phyloP scores from a whole-genome alignment of 2,797 vertebrate genomes.

The Mormyrus proboscirostris region DNA sequence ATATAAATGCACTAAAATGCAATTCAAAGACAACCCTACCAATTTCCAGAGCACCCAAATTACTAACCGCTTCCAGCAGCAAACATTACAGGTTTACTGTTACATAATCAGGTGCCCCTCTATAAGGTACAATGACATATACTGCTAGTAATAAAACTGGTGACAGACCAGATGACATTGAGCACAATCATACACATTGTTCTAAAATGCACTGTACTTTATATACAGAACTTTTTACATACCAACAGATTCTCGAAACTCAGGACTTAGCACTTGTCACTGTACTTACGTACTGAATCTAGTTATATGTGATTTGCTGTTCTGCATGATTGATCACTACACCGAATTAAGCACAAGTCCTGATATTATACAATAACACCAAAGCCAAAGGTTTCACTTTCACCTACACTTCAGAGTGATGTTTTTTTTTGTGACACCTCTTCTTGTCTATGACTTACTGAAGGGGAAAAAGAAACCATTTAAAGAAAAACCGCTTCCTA shows the following conservation, averaged over 20 bases:
- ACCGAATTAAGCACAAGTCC: not conserved
- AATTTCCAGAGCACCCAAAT: not conserved
- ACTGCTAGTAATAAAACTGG: not conserved
- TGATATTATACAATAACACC: not conserved
- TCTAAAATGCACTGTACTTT: not conserved
- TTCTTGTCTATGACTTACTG: not conserved
- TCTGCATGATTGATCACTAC: not conserved
- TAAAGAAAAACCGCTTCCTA: not conserved
- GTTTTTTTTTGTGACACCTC: not conserved
- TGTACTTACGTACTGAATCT: not conserved
- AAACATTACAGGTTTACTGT: not conserved
- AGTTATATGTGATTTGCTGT: not conserved
- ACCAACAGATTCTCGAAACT: not conserved
- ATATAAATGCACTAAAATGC: not conserved
- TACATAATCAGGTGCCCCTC: not conserved
- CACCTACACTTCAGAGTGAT: not conserved
- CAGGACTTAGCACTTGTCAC: not conserved
- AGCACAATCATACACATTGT: not conserved
- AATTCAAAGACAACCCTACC: not conserved
- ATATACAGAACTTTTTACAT: too few species aligned
- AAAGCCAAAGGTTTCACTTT: not conserved
- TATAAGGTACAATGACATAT: not conserved
- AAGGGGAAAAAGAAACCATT: not conserved
- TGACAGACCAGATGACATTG: not conserved
- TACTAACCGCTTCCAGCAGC: not conserved